A percentile compares a stretch with the other conserved stretches of the same genome.
These are phyloP conservation scores for Chamaetylas fuelleborni DNA, from an alignment of 2,113 vertebrate genomes.

Conservation along the genomic window DNA sequence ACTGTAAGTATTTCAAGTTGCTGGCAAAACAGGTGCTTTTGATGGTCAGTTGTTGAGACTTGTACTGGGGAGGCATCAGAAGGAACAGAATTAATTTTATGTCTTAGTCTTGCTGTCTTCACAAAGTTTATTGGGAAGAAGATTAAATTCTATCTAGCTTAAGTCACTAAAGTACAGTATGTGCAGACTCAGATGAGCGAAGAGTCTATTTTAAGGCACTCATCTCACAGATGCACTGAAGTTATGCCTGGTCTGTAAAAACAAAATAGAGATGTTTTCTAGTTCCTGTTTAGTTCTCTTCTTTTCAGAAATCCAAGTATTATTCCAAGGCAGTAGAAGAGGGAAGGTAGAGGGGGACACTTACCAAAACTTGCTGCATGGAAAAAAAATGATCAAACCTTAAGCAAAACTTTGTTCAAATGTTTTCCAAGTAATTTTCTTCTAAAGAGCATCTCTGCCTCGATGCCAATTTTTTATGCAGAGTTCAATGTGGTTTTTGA, in stretches of 20 bases:
- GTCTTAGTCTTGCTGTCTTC: background rate
- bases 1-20: background rate
- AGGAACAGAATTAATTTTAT: background rate
- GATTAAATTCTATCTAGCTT: background rate
- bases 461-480: background rate
- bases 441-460: background rate
- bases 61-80: background rate
- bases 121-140: background rate
- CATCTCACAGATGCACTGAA: background rate
- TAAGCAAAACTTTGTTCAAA: background rate
- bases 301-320: background rate
- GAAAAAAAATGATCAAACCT: background rate
- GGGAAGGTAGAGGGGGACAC: rapidly evolving
- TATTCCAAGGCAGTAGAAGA: background rate
- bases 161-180: background rate
- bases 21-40: background rate
- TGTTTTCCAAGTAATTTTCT: background rate
- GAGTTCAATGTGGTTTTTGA: background rate
- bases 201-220: background rate
- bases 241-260: background rate
- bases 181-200: background rate
- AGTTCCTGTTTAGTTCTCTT: background rate
- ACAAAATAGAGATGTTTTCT: background rate
- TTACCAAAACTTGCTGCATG: background rate
- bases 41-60: background rate